phyloP scores from a whole-genome alignment of 64 coral and sea anemone species.

The Astreopora myriophthalma region DNA sequence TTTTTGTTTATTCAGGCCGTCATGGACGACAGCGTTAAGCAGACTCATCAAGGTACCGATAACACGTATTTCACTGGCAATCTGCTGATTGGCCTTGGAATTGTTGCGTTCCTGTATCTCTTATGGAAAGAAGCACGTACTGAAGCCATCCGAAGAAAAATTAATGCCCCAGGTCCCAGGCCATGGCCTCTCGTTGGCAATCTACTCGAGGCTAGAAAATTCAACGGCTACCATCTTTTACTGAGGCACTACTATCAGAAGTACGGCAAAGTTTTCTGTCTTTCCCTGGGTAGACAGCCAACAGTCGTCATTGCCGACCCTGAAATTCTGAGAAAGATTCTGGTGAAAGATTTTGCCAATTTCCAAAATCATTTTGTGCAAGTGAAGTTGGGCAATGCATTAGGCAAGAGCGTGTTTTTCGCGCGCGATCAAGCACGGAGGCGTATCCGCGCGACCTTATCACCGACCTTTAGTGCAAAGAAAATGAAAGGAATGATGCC shows the following conservation, averaged over 20 bases:
- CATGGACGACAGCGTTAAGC: background rate
- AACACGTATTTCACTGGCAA: background rate
- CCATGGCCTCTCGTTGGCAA: constrained; percentile 58
- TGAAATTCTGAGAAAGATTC: constrained; percentile 38
- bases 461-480: constrained; percentile 34
- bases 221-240: constrained; percentile 30
- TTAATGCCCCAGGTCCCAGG: constrained; percentile 68
- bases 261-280: constrained; percentile 5
- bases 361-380: background rate
- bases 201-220: constrained; percentile 43
- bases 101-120: background rate
- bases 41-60: background rate
- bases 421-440: constrained; percentile 35
- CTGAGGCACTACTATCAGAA: background rate
- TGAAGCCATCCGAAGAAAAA: constrained; percentile 2
- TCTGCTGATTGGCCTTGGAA: background rate
- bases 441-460: constrained; percentile 28
- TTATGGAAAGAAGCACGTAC: background rate
- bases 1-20: background rate
- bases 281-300: background rate
- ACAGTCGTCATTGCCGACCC: constrained; percentile 23
- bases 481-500: constrained; percentile 36
- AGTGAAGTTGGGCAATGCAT: background rate
- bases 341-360: constrained; percentile 52
- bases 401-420: background rate